Conservation (phyloP, 2,888 invertebrate genomes). For the Eulithis prunata region DNA sequence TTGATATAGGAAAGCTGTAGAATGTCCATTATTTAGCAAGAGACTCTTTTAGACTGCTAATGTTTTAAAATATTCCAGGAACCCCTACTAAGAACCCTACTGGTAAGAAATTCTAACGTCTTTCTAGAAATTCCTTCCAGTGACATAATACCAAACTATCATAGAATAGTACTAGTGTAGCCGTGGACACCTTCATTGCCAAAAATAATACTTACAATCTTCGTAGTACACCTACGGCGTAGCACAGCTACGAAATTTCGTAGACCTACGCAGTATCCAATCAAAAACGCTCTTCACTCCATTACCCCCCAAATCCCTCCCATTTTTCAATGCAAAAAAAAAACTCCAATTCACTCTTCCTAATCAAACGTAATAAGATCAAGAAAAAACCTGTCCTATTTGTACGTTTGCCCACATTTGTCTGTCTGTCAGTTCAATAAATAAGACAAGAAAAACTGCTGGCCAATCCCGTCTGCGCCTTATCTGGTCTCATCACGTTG, state of each 20-base stretch:
- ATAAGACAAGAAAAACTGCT: slow-evolving; percentile 73
- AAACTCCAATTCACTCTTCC: slow-evolving; percentile 53
- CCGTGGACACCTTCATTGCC: too few species aligned
- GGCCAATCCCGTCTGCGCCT: slow-evolving; percentile 77
- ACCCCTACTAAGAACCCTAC: too few species aligned
- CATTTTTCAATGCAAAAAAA: slow-evolving; percentile 39
- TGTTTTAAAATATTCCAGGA: too few species aligned
- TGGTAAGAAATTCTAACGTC: too few species aligned
- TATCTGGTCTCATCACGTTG: slow-evolving; percentile 74
- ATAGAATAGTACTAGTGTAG: too few species aligned
- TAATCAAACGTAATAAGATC: slow-evolving; percentile 66
- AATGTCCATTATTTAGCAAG: too few species aligned
- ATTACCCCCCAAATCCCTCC: slow-evolving; percentile 21
- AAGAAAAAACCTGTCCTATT: slow-evolving; percentile 68
- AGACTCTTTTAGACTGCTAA: too few species aligned
- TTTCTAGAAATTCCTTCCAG: too few species aligned
- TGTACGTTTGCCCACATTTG: slow-evolving; percentile 75
- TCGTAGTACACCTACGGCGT: slow-evolving; percentile 18
- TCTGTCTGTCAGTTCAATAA: slow-evolving; percentile 77
- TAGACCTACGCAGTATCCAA: slow-evolving; percentile 23
- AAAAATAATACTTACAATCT: too few species aligned
- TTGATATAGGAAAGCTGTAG: too few species aligned
- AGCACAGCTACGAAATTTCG: slow-evolving; percentile 18
- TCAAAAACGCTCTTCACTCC: slow-evolving; percentile 21
- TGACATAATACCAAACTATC: too few species aligned